Base-by-base conservation (phyloP, 2,797 vertebrate genomes). In the Poeciliopsis presidionis region DNA sequence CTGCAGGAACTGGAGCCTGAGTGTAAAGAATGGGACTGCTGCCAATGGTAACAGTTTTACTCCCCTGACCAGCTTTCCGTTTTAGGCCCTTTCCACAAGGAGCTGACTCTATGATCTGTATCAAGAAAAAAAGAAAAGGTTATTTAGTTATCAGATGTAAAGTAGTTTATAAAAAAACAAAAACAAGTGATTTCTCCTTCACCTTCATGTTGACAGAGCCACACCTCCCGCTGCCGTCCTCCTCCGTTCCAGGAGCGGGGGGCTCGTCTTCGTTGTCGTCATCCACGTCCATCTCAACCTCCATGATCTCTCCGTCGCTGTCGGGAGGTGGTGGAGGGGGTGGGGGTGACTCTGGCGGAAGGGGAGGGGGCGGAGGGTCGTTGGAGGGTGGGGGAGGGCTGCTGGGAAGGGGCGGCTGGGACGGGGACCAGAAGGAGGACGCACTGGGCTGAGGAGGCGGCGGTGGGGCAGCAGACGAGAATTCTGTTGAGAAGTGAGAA, bases 221-320 rank as follows among this genome's bases (percentile, higher is more conserved):
- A 45, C 95, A 89, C 69, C 88, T 92, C 74, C 94, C 88, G 16
- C 85, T 88, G 76, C 90, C 92, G 0, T 97, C 96, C 51, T 98
- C 97, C 87, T 99, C 98, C 0, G 98, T 99, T 87, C 98, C 98
- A 0, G 98, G 98, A 0, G 98, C 98, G 2, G 98, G 98, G 0
- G 98, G 98, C 85, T 99, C 98, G 67, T 96, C 96, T 7, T 97
- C 97, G 39, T 67, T 67, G 30, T 98, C 98, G 87, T 99, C 97
- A 85, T 99, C 98, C 98, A 99, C 98, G 91, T 99, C 98, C 98
- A 99, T 99, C 91, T 99, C 98, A 74, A 99, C 98, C 90, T 99
- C 98, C 92, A 98, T 97, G 65, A 99, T 99, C 88, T 99, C 98
- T 0, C 95, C 94, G 0, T 99, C 98, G 2, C 95, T 95, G 2